Evolutionary conservation across 2,888 invertebrate genomes (phyloP).

Genomic region (Yponomeuta plumbellus): DNA sequence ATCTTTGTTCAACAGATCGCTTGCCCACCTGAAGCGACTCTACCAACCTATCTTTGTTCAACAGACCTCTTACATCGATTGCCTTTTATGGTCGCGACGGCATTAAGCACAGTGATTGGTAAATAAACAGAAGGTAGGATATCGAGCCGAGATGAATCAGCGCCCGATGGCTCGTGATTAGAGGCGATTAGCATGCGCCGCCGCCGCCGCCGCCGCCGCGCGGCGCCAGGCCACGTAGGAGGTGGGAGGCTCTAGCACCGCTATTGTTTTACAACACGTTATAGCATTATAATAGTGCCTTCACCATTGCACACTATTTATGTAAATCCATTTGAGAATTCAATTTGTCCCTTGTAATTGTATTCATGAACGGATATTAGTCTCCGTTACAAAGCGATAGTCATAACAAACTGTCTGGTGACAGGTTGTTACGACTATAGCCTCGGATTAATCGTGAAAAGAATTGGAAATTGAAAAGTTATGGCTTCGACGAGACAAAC

Average conservation of each 20-base stretch:
- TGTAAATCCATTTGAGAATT: constrained; percentile 70
- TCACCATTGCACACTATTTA: constrained; percentile 70
- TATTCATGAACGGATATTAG: constrained; percentile 59
- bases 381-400: constrained; percentile 29
- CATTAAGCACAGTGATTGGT: constrained; percentile 67
- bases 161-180: constrained; percentile 69
- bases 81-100: constrained; percentile 66
- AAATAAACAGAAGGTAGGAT: constrained; percentile 68
- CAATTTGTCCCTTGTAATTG: constrained; percentile 64
- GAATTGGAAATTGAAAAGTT: constrained; percentile 10
- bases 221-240: constrained; percentile 49
- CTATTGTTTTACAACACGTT: constrained; percentile 71
- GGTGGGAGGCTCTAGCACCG: constrained; percentile 59
- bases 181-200: constrained; percentile 68
- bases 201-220: constrained; percentile 28
- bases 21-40: too few relatives aligned
- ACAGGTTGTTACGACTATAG: neutral
- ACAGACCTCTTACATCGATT: constrained; percentile 28
- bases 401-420: constrained; percentile 41
- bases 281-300: constrained; percentile 62
- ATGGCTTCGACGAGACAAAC: constrained; percentile 5
- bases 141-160: constrained; percentile 64
- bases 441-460: constrained; percentile 10
- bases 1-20: too few relatives aligned
- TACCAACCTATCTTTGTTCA: too few relatives aligned